Evolutionary conservation across 2,113 vertebrate genomes (phyloP), one percentile per base, ranked within the genome.

Genomic region (Poeciliopsis retropinna): DNA sequence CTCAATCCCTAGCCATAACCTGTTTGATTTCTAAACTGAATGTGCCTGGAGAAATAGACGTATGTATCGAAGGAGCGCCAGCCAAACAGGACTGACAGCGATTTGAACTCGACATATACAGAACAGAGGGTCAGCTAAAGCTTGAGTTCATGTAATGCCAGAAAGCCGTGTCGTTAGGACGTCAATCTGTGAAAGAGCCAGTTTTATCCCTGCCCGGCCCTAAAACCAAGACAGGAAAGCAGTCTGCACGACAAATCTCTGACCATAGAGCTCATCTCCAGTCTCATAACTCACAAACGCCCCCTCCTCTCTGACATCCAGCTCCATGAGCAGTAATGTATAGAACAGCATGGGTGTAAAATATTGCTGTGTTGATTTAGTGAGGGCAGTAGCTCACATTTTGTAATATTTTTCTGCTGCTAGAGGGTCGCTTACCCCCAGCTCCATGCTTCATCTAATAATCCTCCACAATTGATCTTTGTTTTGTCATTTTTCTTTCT

Each of bases 391-490:
- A 65, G 69, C 69, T 67, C 72, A 69, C 32, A 68, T 68, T 73
- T 61, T 72, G 41, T 76, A 22, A 80, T 88, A 67, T 84, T 76
- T 54, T 7, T 67, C 64, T 69, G 5, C 60, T 72, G 15, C 31
- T 63, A 44, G 61, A 34, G 41, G 54, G 31, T 60, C 17, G 31
- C 67, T 73, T 67, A 1, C 78, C 67, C 12, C n/a, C 73, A 57
- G 72, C 67, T 79, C 39, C 27, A 57, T 87, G 72, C 85, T 85
- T 87, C 74, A 86, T 64, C 30, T 60, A 72, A 78, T 81, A 85
- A 87, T 84, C 87, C 78, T 51, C 10, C 69, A 78, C 73, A 81
- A 60, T 57, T 73, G 41, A 15, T 15, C 73, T 54, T 37, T 78
- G 80, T 72, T 84, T 80, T 80, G 76, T 62, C 14, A 15, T 32